Conservation (phyloP, 2,888 invertebrate species). For the Ecliptopera silaceata region DNA sequence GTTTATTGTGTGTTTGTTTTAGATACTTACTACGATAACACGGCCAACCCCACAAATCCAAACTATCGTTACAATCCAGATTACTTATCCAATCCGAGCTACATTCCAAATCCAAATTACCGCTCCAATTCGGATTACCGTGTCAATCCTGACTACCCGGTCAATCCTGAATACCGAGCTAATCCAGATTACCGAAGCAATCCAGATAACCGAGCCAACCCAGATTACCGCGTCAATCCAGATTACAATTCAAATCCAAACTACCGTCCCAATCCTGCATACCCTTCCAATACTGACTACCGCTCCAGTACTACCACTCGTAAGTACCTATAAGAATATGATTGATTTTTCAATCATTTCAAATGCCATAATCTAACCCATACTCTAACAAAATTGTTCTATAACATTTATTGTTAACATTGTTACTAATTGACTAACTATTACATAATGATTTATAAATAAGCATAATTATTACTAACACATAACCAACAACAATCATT, state of each 20-base stretch:
- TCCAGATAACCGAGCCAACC: conserved; percentile 9
- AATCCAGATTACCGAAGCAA: conserved; percentile 6
- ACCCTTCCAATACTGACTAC: conserved; percentile 12
- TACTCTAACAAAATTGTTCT: not conserved
- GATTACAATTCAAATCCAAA: conserved; percentile 13
- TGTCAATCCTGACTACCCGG: conserved; percentile 12
- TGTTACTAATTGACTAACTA: too few relatives aligned
- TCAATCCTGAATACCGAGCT: conserved; percentile 7
- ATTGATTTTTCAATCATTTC: not conserved
- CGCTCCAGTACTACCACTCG: conserved; percentile 10
- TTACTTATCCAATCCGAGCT: conserved; percentile 4
- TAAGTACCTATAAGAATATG: conserved; percentile 16
- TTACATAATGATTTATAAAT: not conserved
- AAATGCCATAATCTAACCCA: not conserved
- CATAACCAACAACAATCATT: not conserved
- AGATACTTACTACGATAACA: conserved; percentile 25
- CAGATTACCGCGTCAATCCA: conserved; percentile 11
- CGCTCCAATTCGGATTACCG: conserved; percentile 9
- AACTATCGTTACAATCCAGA: conserved; percentile 17
- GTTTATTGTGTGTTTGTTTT: conserved; percentile 26
- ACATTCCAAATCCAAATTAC: conserved; percentile 6
- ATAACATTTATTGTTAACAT: too few relatives aligned
- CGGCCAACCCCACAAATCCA: conserved; percentile 20
- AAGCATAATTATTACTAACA: not conserved
- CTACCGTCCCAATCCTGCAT: conserved; percentile 13